Conservation (phyloP, 2,888 invertebrate genomes). For the Hybos culiciformis region DNA sequence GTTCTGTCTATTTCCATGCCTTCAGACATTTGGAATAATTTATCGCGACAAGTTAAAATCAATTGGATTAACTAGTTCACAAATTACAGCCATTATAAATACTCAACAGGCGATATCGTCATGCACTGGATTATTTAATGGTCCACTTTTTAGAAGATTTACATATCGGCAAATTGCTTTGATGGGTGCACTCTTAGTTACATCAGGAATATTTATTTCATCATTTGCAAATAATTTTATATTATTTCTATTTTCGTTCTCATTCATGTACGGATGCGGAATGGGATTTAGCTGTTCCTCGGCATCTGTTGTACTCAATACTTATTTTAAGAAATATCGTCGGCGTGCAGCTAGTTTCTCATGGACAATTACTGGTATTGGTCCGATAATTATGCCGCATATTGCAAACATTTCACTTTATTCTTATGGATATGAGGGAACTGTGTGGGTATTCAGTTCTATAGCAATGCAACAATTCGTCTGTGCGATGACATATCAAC, state of each 20-base stretch:
- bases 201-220: slow-evolving; percentile 41
- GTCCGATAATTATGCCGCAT: slow-evolving; percentile 53
- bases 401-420: slow-evolving; percentile 45
- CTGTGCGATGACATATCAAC: slow-evolving; percentile 48
- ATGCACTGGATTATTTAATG: slow-evolving; percentile 51
- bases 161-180: slow-evolving; percentile 49
- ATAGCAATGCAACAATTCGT: slow-evolving; percentile 48
- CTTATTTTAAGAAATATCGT: slow-evolving; percentile 50
- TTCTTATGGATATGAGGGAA: slow-evolving; percentile 45
- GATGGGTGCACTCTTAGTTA: slow-evolving; percentile 41
- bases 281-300: slow-evolving; percentile 48
- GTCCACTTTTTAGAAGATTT: slow-evolving; percentile 48
- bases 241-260: not conserved
- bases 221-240: slow-evolving; percentile 44
- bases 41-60: slow-evolving; percentile 48
- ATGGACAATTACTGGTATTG: slow-evolving; percentile 51
- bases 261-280: slow-evolving; percentile 23
- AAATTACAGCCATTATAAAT: slow-evolving; percentile 59
- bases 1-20: slow-evolving; percentile 50
- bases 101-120: slow-evolving; percentile 53
- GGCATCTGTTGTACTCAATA: slow-evolving; percentile 49
- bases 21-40: slow-evolving; percentile 58
- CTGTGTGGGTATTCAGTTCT: slow-evolving; percentile 46
- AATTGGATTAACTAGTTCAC: slow-evolving; percentile 47
- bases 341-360: slow-evolving; percentile 50